These are phyloP conservation scores for Lanistes nyassanus DNA, from an alignment of 1,140 invertebrate species.

Conservation along the genomic window DNA sequence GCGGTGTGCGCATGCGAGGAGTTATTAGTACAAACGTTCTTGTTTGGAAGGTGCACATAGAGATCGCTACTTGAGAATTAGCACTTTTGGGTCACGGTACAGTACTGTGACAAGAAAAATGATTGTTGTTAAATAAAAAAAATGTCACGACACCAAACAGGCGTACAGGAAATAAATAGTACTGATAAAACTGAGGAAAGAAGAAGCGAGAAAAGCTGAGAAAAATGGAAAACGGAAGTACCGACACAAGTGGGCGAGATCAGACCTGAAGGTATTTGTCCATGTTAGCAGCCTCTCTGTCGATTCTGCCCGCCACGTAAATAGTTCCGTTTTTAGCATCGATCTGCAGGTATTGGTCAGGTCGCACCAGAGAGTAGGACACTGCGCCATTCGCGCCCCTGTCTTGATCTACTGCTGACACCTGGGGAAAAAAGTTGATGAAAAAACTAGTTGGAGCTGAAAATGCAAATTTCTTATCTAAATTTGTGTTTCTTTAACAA, in stretches of 20 bases:
- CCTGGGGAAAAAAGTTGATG: conserved; percentile 30
- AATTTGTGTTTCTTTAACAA: too few relatives aligned
- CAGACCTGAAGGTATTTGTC: conserved; percentile 31
- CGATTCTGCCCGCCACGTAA: conserved; percentile 27
- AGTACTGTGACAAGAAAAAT: too few relatives aligned
- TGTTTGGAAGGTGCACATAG: too few relatives aligned
- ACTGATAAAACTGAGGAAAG: background rate
- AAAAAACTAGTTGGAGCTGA: too few relatives aligned
- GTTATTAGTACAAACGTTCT: too few relatives aligned
- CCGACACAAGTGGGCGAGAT: background rate
- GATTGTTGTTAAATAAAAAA: too few relatives aligned
- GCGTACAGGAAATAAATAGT: background rate
- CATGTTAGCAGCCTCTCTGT: conserved; percentile 30
- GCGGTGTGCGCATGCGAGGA: too few relatives aligned
- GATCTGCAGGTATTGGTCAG: background rate
- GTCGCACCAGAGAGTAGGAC: conserved; percentile 28
- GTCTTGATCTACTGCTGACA: conserved; percentile 51
- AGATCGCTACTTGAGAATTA: too few relatives aligned
- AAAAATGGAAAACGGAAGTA: background rate
- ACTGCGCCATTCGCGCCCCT: conserved; percentile 45
- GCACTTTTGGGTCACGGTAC: too few relatives aligned
- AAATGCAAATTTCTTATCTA: too few relatives aligned
- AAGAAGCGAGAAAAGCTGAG: background rate
- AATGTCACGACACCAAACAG: background rate
- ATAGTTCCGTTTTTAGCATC: conserved; percentile 32